Evolutionary conservation across 2,888 invertebrate species (phyloP), one percentile per base, ranked within the genome.

Genomic region (Lucinisca nassula): DNA sequence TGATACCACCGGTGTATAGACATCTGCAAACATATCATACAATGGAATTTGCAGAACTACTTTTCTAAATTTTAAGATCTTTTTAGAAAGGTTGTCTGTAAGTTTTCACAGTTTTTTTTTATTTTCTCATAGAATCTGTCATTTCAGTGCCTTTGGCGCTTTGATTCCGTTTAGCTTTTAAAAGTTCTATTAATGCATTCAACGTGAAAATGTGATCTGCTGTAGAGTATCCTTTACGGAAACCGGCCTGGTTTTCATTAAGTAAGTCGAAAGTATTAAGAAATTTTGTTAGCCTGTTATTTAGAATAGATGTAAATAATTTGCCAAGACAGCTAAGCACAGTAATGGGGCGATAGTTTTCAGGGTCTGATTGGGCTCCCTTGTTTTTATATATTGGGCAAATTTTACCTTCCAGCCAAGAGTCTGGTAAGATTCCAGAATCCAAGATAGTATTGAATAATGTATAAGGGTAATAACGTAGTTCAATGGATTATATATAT

Each of bases 181-280:
- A 40, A 55, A 55, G 14, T 55, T 55, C 12, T n/a, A 55, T 55
- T 55, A 8, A 17, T n/a, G 10, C 17, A 21, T 55, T 14, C 55
- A 55, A 55, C 8, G 21, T n/a, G n/a, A 21, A 8, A 55, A 74
- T 74, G 27, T 74, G 74, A 24, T 86, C 82, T 21, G 58, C 49
- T 6, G 82, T 84, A 17, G 84, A 82, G 37, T 84, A 85, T 12
- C 75, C 70, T 35, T 82, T 73, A 38, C 84, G 30, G 27, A 90
- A 87, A 0, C 89, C 87, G 14, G 87, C 87, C 72, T 90, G 87
- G 24, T 80, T 84, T 73, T 82, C 79, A n/a, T 72, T n/a, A 24
- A 90, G 79, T 58, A 90, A 74, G 14, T 75, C 49, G 45, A 61
- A 76, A 38, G 55, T 61, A 32, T 76, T 51, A 21, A 85, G 14